A percentile compares a stretch with the other conserved stretches of the same genome.
Evolutionary conservation across 2,113 vertebrate species (phyloP).

Genomic region (Chionodraco myersi): DNA sequence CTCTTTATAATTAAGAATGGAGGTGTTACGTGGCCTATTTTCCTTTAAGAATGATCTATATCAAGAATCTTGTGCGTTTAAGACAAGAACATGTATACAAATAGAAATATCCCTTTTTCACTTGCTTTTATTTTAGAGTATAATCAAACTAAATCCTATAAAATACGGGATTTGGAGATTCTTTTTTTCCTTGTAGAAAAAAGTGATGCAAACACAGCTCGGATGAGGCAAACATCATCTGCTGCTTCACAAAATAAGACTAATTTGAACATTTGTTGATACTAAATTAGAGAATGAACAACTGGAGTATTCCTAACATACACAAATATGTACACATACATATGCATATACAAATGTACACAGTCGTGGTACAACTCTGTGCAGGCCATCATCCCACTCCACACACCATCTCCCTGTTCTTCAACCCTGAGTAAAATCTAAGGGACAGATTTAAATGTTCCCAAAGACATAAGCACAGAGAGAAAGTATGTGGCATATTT

Average conservation of each 20-base stretch:
- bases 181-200: constrained; percentile 52
- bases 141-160: constrained; percentile 52
- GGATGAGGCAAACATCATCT: constrained; percentile 48
- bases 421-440: constrained; percentile 87
- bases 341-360: constrained; percentile 60
- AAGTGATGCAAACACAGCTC: constrained; percentile 40
- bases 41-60: constrained; percentile 46
- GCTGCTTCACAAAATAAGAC: constrained; percentile 41
- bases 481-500: constrained; percentile 69
- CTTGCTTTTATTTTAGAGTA: constrained; percentile 50
- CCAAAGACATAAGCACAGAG: constrained; percentile 80
- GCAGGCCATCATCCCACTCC: constrained; percentile 56
- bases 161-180: constrained; percentile 47
- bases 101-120: constrained; percentile 42
- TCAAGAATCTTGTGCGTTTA: constrained; percentile 70
- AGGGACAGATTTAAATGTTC: constrained; percentile 80
- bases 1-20: constrained; percentile 27
- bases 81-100: constrained; percentile 54
- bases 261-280: constrained; percentile 34
- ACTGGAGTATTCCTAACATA: constrained; percentile 48
- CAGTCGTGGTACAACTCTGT: constrained; percentile 54
- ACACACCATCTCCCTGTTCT: constrained; percentile 81
- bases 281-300: constrained; percentile 33
- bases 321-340: constrained; percentile 48
- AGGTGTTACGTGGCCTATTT: constrained; percentile 40